Evolutionary conservation across 2,113 vertebrate genomes (phyloP).

Genomic region (Morphnarchus princeps): DNA sequence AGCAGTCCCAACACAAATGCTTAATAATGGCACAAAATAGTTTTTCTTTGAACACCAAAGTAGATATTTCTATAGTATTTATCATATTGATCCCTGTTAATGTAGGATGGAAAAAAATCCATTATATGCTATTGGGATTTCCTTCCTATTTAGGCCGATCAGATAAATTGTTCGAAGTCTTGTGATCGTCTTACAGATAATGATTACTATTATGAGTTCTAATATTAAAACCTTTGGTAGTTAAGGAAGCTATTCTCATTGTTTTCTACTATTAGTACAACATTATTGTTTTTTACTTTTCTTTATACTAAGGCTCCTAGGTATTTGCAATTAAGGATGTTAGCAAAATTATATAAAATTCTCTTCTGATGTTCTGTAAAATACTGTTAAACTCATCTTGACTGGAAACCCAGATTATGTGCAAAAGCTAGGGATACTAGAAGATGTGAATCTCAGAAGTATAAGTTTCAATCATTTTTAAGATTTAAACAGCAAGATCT

Average conservation of each 20-base stretch:
- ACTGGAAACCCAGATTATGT: not conserved
- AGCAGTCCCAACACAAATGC: not conserved
- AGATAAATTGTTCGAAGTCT: not conserved
- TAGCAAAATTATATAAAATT: not conserved
- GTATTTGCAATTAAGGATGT: not conserved
- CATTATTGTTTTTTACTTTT: not conserved
- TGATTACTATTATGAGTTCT: not conserved
- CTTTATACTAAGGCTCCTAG: not conserved
- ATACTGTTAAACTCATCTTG: not conserved
- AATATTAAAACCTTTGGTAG: not conserved
- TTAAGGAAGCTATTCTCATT: not conserved
- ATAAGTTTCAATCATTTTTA: not conserved
- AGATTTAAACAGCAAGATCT: not conserved
- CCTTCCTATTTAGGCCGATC: not conserved
- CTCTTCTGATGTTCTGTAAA: not conserved
- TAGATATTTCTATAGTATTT: not conserved
- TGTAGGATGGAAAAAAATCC: not conserved
- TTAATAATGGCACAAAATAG: not conserved
- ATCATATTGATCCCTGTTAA: not conserved
- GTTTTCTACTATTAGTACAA: not conserved
- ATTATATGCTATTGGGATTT: not conserved
- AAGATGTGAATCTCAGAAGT: not conserved
- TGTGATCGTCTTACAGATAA: not conserved
- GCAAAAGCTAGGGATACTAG: not conserved
- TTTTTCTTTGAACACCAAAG: not conserved